Percentiles rank a stretch among this genome's conserved stretches.
phyloP scores from a whole-genome alignment of 2,113 vertebrate genomes.

The Glaucidium brasilianum region DNA sequence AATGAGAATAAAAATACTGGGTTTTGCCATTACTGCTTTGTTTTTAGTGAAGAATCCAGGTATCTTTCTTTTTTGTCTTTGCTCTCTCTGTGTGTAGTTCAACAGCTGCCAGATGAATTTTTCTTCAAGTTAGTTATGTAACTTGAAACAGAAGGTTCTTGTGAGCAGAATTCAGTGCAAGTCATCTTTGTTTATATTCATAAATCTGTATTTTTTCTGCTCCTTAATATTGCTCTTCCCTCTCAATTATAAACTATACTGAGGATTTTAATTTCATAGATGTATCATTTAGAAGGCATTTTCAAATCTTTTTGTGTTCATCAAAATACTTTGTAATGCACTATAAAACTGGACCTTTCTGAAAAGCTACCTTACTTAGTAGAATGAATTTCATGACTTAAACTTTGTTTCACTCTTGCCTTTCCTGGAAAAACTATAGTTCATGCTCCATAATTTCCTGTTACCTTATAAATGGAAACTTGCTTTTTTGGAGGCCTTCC shows the following conservation, averaged over 20 bases:
- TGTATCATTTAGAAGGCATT: background rate
- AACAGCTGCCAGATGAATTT: background rate
- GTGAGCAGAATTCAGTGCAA: background rate
- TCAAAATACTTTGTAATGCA: background rate
- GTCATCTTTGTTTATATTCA: background rate
- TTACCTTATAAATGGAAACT: background rate
- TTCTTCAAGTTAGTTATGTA: background rate
- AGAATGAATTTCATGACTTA: background rate
- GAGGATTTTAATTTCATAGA: background rate
- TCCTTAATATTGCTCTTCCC: background rate
- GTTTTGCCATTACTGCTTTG: background rate
- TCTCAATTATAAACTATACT: background rate
- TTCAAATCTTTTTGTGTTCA: background rate
- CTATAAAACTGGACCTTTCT: background rate
- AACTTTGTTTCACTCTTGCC: background rate
- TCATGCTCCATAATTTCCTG: background rate
- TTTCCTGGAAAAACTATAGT: background rate
- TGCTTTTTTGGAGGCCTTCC: background rate
- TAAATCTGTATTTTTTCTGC: background rate
- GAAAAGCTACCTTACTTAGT: background rate
- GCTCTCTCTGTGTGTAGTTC: background rate
- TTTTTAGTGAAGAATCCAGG: background rate
- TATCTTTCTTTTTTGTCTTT: background rate
- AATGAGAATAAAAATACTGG: background rate
- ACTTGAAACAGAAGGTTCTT: background rate